Evolutionary conservation across 2,888 invertebrate genomes (phyloP).

Genomic region (Catocala fraxini): DNA sequence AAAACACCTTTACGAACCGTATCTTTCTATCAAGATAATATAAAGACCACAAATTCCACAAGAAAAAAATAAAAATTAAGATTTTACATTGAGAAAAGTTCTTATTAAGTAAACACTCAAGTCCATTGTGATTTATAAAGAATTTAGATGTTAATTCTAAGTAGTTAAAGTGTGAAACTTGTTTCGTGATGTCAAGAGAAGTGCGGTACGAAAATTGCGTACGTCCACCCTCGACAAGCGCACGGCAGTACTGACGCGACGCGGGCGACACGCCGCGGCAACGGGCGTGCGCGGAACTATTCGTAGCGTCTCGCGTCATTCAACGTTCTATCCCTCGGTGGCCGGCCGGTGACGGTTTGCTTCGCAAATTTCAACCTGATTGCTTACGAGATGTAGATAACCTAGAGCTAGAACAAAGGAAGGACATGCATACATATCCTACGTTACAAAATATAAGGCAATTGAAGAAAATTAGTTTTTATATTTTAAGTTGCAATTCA

Average conservation of each 20-base stretch:
- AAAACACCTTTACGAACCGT: conserved; percentile 74
- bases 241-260: conserved; percentile 75
- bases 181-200: conserved; percentile 72
- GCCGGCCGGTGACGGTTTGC: not conserved
- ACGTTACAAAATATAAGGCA: too few relatives aligned
- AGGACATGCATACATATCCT: too few relatives aligned
- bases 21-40: conserved; percentile 75
- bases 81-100: conserved; percentile 61
- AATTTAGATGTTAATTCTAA: conserved; percentile 49
- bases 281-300: conserved; percentile 72
- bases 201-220: conserved; percentile 54
- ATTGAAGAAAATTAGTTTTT: too few relatives aligned
- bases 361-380: not conserved
- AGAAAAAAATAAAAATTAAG: conserved; percentile 63
- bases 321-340: conserved; percentile 17
- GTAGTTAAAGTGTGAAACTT: conserved; percentile 71
- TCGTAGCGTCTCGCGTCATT: conserved; percentile 28
- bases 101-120: conserved; percentile 58
- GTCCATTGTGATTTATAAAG: conserved; percentile 69
- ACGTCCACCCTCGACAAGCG: conserved; percentile 72
- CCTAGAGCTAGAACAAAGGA: not conserved
- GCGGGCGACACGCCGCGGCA: conserved; percentile 67
- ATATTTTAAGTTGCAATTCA: too few relatives aligned
- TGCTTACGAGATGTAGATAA: not conserved
- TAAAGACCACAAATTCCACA: conserved; percentile 78